Base-by-base conservation (phyloP, 2,888 invertebrate genomes). In the Drosophila ustulata region DNA sequence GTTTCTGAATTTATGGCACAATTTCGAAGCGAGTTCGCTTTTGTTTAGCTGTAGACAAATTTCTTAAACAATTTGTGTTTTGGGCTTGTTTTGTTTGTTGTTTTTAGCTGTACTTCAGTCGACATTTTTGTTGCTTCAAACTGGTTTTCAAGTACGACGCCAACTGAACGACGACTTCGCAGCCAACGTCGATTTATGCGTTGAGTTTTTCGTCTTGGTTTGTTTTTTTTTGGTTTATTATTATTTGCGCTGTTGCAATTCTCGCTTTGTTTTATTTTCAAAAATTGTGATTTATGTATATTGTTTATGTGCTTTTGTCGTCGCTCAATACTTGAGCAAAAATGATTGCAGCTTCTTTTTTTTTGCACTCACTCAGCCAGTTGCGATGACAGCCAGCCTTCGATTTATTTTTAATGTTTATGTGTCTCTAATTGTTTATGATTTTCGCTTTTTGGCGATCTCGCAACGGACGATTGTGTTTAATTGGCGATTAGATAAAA, bases 351-450 rank as follows among this genome's bases (percentile, higher is more conserved):
- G 83, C 83, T 83, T 83, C 86, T 88, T 80, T 88, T 66, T 66
- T 70, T 18, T 18, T 18, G 1, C 18, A 18, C 18, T 26, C 67
- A 53, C 47, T 58, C 3, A 34, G 62, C 63, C 56, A 66, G 71
- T 37, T 51, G 50, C 41, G 75, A 50, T 74, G 75, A 71, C 83
- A 82, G 69, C 52, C 83, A 83, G 88, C 83, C 89, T 89, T 89
- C 85, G 88, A 82, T 85, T 85, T 85, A 84, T 87, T 89, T 85
- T 87, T 83, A 87, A 84, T 89, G 89, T 81, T 89, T 87, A 79
- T 85, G 85, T 87, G 70, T 81, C 75, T 79, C 88, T 77, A 89
- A 84, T 86, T 88, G 89, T 88, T 88, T 88, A 88, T 88, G 88
- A 75, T 74, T 72, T 67, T 77, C 68, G 55, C 55, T n/a, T 64